Conservation (phyloP, 1,140 invertebrate species). For the Belonocnema kinseyi region DNA sequence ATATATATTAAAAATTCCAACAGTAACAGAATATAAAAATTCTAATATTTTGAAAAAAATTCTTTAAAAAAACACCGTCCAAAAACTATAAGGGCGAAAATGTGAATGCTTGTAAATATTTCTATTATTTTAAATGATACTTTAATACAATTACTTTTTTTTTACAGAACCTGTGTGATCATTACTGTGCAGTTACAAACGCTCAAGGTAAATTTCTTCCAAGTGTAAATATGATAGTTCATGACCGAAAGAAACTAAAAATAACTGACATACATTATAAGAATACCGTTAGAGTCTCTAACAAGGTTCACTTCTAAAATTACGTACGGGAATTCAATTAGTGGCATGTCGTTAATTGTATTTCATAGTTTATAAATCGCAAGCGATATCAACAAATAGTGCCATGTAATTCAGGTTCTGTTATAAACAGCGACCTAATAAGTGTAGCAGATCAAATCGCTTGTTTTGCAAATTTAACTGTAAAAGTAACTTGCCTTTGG, state of each 20-base stretch:
- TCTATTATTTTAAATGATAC: too few species aligned
- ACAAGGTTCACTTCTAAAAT: not conserved
- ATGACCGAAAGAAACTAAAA: not conserved
- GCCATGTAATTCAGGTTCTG: not conserved
- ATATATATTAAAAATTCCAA: too few species aligned
- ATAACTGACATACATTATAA: not conserved
- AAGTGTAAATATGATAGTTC: too few species aligned
- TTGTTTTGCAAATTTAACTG: slow-evolving; percentile 26
- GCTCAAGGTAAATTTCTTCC: not conserved
- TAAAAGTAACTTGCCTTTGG: slow-evolving; percentile 18
- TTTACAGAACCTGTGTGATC: not conserved
- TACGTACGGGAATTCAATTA: not conserved
- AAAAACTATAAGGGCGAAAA: not conserved
- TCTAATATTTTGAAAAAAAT: too few species aligned
- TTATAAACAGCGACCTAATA: not conserved
- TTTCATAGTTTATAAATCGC: too few species aligned
- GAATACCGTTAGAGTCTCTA: not conserved
- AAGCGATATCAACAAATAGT: too few species aligned
- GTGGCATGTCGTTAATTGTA: not conserved
- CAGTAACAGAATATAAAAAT: too few species aligned
- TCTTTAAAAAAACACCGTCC: not conserved
- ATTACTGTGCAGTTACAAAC: not conserved
- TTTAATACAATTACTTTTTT: not conserved
- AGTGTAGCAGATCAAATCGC: not conserved
- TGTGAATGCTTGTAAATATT: too few species aligned